A percentile compares a stretch with the other conserved stretches of the same genome.
Evolutionary conservation across 2,113 vertebrate genomes (phyloP).

Genomic region (Perca fluviatilis): DNA sequence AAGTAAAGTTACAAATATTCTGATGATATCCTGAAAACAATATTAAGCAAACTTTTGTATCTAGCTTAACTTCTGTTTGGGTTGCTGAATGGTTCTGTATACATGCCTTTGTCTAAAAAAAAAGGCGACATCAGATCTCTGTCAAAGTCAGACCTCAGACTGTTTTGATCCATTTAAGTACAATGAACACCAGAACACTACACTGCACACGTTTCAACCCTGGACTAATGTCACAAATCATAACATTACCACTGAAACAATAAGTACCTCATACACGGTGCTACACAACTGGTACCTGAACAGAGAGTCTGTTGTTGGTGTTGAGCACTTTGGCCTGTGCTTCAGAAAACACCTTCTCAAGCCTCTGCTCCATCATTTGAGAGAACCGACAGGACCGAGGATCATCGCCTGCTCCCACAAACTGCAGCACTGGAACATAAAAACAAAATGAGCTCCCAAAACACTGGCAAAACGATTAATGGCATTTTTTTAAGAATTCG

Average conservation of each 20-base stretch:
- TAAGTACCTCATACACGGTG: neutral
- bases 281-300: conserved; percentile 86
- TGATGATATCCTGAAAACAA: neutral
- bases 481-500: neutral
- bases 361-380: conserved; percentile 94
- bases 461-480: neutral
- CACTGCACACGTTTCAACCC: neutral
- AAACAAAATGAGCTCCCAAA: conserved; percentile 38
- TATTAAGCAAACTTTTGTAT: neutral
- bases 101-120: neutral
- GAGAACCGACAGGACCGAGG: conserved; percentile 93
- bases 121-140: neutral
- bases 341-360: conserved; percentile 94
- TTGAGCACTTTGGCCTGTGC: conserved; percentile 90
- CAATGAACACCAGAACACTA: neutral
- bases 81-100: neutral
- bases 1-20: neutral
- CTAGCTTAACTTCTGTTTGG: neutral
- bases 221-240: neutral
- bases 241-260: neutral
- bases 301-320: conserved; percentile 87
- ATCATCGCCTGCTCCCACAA: conserved; percentile 92
- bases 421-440: conserved; percentile 90
- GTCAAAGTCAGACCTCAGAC: neutral
- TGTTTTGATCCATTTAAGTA: neutral